A percentile compares a stretch with the other conserved stretches of the same genome.
phyloP scores from a whole-genome alignment of 2,797 vertebrate species.

The Glossophaga mutica region DNA sequence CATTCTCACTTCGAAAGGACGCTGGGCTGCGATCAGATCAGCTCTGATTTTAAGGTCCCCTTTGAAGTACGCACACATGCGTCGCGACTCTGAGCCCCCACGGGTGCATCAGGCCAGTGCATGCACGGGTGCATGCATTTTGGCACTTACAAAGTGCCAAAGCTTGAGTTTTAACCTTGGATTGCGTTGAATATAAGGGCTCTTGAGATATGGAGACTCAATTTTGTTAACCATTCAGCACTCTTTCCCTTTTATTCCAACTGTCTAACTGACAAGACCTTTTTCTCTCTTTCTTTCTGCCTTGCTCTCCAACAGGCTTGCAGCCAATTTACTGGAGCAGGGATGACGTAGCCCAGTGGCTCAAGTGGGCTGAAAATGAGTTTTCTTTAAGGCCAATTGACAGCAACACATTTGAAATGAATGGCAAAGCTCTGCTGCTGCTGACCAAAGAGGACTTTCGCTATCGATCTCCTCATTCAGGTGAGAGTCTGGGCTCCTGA shows the following conservation, averaged over 20 bases:
- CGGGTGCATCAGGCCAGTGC: background rate
- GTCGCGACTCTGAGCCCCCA: background rate
- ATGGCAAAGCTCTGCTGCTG: slow-evolving; percentile 96
- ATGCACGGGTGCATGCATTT: no score
- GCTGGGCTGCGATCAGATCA: background rate
- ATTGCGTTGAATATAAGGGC: background rate
- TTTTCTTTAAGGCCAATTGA: slow-evolving; percentile 94
- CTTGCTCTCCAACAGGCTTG: slow-evolving; percentile 84
- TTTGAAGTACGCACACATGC: background rate
- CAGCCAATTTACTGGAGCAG: slow-evolving; percentile 96
- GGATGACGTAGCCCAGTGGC: slow-evolving; percentile 96
- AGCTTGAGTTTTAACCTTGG: background rate
- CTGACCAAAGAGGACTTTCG: slow-evolving; percentile 99
- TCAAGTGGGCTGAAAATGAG: slow-evolving; percentile 96
- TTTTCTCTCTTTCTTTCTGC: slow-evolving; percentile 13
- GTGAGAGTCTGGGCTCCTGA: slow-evolving; percentile 79
- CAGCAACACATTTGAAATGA: slow-evolving; percentile 97
- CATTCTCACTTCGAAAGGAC: slow-evolving; percentile 1
- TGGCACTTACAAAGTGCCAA: background rate
- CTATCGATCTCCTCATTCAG: slow-evolving; percentile 96
- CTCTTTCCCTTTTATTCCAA: slow-evolving; percentile 21
- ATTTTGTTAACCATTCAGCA: background rate
- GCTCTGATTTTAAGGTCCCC: background rate
- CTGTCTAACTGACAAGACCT: slow-evolving; percentile 42
- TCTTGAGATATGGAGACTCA: background rate